Evolutionary conservation across 2,113 vertebrate species (phyloP).

Genomic region (Chauna torquata): DNA sequence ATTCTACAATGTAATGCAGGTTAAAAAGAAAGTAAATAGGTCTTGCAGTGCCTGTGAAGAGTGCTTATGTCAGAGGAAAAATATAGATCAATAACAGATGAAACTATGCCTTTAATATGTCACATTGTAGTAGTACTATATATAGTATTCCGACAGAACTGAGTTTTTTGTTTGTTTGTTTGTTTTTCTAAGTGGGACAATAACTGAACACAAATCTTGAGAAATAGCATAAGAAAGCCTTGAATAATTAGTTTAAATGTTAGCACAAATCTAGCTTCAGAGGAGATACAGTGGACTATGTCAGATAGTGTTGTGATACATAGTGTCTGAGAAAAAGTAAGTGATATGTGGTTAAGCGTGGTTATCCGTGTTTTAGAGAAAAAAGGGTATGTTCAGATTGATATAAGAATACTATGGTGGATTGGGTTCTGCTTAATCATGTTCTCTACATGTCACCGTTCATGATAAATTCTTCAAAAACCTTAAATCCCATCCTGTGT

Average conservation of each 20-base stretch:
- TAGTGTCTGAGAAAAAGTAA: not conserved
- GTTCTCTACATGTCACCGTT: not conserved
- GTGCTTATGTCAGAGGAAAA: not conserved
- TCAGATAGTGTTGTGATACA: not conserved
- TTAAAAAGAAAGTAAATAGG: not conserved
- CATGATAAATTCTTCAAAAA: not conserved
- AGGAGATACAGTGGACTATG: not conserved
- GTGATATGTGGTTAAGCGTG: not conserved
- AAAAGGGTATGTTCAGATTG: not conserved
- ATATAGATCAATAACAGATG: not conserved
- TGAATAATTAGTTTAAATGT: not conserved
- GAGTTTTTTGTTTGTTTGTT: not conserved
- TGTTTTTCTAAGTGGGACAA: not conserved
- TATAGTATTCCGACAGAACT: not conserved
- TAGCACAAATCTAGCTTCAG: not conserved
- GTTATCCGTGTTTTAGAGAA: not conserved
- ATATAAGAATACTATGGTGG: not conserved
- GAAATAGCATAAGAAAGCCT: not conserved
- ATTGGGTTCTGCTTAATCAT: not conserved
- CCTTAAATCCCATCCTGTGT: not conserved
- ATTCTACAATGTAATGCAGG: not conserved
- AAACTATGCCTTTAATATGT: not conserved
- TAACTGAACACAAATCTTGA: not conserved
- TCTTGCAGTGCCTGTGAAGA: not conserved
- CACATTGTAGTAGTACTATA: not conserved